phyloP scores from a whole-genome alignment of 92 coral and sea anemone genomes.

The Epizoanthus ramosus region DNA sequence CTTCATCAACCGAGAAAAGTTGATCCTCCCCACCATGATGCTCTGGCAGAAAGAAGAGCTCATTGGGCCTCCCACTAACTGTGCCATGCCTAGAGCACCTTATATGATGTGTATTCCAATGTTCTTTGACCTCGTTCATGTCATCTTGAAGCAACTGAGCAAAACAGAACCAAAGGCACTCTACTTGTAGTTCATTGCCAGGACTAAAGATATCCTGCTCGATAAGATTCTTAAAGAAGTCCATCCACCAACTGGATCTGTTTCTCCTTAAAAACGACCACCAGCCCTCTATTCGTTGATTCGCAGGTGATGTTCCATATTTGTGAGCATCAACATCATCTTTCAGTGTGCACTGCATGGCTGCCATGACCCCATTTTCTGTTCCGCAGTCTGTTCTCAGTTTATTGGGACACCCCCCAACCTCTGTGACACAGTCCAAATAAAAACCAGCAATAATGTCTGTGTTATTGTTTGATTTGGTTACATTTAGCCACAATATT shows the following conservation, averaged over 20 bases:
- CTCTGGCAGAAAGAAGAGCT: constrained; percentile 68
- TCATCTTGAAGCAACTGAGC: constrained; percentile 60
- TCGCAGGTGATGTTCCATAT: constrained; percentile 58
- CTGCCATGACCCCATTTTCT: constrained; percentile 78
- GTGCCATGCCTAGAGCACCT: constrained; percentile 63
- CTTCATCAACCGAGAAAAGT: constrained; percentile 55
- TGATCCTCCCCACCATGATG: constrained; percentile 65
- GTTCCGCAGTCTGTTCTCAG: constrained; percentile 72
- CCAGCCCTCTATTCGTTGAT: constrained; percentile 58
- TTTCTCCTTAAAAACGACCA: constrained; percentile 50
- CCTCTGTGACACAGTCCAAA: constrained; percentile 49
- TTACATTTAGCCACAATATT: constrained; percentile 62
- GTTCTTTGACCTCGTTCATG: constrained; percentile 59
- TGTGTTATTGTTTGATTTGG: constrained; percentile 62
- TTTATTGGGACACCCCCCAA: constrained; percentile 65
- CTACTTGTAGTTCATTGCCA: constrained; percentile 56
- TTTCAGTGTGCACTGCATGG: constrained; percentile 61
- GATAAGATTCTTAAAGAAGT: constrained; percentile 60
- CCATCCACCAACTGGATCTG: constrained; percentile 66
- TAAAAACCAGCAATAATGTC: constrained; percentile 59
- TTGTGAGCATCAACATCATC: constrained; percentile 46
- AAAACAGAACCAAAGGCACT: constrained; percentile 66
- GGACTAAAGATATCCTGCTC: constrained; percentile 51
- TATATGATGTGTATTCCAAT: constrained; percentile 70
- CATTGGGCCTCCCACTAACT: constrained; percentile 72